These are phyloP conservation scores for Eriosoma lanigerum DNA, from an alignment of 1,140 invertebrate species.

Conservation along the genomic window DNA sequence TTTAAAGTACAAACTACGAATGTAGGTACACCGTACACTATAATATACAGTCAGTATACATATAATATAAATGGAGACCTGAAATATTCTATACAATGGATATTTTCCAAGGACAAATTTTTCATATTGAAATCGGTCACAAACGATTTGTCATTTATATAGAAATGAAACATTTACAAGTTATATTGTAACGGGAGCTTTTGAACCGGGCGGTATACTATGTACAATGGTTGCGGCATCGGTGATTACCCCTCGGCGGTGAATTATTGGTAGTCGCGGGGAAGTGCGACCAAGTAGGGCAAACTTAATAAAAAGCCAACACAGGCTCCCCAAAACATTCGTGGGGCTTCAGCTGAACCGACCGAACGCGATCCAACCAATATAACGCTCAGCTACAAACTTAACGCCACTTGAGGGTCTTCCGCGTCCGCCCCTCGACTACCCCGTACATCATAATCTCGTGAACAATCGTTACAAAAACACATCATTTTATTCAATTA, in stretches of 20 bases:
- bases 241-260: not conserved
- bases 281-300: slow-evolving; percentile 35
- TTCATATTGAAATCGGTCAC: too few relatives aligned
- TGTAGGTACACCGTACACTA: too few relatives aligned
- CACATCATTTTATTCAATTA: slow-evolving; percentile 42
- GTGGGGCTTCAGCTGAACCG: slow-evolving; percentile 40
- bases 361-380: slow-evolving; percentile 47
- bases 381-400: slow-evolving; percentile 39
- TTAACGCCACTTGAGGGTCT: slow-evolving; percentile 49
- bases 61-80: too few relatives aligned
- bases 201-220: not conserved
- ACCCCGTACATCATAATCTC: slow-evolving; percentile 22
- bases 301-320: slow-evolving; percentile 49
- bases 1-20: too few relatives aligned
- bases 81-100: too few relatives aligned
- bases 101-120: too few relatives aligned
- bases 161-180: too few relatives aligned
- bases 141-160: too few relatives aligned
- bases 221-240: not conserved
- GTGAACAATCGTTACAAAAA: slow-evolving; percentile 42
- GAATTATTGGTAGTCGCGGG: not conserved
- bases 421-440: slow-evolving; percentile 10
- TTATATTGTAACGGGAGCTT: slow-evolving; percentile 35
- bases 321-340: slow-evolving; percentile 28
- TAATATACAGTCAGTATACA: too few relatives aligned